These are phyloP conservation scores for Lemur catta DNA, from an alignment of 2,797 vertebrate genomes.

Conservation along the genomic window DNA sequence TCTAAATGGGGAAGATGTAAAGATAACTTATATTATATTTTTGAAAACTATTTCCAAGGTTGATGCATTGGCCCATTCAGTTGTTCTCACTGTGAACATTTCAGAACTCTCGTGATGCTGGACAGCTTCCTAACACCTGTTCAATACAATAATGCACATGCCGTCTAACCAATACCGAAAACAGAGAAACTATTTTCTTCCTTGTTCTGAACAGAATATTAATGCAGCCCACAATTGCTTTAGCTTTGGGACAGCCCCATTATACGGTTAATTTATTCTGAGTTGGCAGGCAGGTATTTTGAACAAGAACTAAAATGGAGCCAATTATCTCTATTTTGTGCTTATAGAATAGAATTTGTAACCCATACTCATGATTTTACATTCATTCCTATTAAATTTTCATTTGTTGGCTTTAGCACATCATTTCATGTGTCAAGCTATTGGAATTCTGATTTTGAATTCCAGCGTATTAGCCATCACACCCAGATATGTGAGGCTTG, in stretches of 20 bases:
- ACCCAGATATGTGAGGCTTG: neutral
- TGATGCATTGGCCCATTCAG: neutral
- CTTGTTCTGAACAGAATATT: neutral
- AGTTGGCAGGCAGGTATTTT: neutral
- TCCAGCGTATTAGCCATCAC: no score
- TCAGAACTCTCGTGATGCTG: neutral
- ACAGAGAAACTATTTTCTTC: neutral
- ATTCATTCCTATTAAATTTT: neutral
- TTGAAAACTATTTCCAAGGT: neutral
- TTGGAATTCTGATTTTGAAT: conserved; percentile 30
- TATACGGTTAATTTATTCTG: neutral
- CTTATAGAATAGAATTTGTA: neutral
- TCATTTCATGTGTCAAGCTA: neutral
- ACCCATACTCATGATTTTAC: neutral
- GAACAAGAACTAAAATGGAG: neutral
- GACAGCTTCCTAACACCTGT: neutral
- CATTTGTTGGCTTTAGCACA: neutral
- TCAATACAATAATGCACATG: neutral
- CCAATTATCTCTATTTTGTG: neutral
- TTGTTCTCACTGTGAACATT: neutral
- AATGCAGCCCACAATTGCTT: neutral
- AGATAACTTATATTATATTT: neutral
- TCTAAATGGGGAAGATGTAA: neutral
- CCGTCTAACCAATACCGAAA: neutral
- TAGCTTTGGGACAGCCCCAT: neutral